phyloP scores from a whole-genome alignment of 2,113 vertebrate species.

The Eurystomus gularis region DNA sequence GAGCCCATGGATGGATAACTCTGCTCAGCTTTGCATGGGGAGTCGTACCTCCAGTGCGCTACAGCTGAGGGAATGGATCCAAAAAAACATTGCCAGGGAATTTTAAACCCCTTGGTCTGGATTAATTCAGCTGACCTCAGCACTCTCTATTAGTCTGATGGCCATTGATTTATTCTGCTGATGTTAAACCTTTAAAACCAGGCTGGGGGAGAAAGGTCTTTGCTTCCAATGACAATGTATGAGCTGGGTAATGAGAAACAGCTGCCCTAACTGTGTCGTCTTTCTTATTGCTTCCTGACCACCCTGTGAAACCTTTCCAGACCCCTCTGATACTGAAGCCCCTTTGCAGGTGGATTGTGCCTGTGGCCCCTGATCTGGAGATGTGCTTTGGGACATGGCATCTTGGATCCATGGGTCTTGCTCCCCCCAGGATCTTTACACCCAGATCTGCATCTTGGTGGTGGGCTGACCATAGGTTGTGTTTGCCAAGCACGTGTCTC shows the following conservation, averaged over 20 bases:
- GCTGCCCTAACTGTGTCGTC: neutral
- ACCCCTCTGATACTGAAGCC: neutral
- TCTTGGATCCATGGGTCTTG: neutral
- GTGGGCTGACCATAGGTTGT: rapidly evolving
- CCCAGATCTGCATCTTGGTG: rapidly evolving
- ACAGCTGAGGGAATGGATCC: neutral
- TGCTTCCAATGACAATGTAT: neutral
- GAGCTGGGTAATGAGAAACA: neutral
- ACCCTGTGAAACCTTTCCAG: neutral
- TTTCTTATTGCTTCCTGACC: neutral
- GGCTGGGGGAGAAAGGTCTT: neutral
- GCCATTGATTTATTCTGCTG: neutral
- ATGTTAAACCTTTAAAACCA: neutral
- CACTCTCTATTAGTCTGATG: neutral
- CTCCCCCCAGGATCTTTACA: neutral
- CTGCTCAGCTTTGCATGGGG: rapidly evolving
- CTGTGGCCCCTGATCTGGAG: no score
- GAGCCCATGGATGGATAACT: rapidly evolving
- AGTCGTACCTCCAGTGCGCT: neutral
- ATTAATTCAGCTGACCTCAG: neutral
- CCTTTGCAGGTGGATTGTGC: neutral
- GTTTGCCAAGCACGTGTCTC: rapidly evolving
- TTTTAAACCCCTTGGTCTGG: neutral
- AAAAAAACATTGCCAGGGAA: neutral
- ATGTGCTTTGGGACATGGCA: no score